Conservation (phyloP, 2,797 vertebrate genomes). For the Falco rusticolus region DNA sequence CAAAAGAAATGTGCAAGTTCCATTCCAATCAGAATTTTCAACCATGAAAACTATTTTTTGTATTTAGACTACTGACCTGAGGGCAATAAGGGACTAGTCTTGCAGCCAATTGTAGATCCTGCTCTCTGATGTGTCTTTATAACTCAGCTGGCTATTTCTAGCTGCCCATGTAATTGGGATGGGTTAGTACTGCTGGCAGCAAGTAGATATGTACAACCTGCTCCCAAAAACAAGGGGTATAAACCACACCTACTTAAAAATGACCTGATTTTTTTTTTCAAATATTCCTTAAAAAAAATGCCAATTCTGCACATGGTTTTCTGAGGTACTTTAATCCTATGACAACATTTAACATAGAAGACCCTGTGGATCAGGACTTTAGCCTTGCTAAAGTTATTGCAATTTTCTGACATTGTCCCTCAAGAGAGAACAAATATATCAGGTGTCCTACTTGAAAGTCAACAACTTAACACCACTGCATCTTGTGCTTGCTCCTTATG, state of each 20-base stretch:
- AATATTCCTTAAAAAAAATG: not conserved
- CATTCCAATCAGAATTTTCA: not conserved
- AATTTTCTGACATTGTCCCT: not conserved
- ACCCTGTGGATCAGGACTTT: not conserved
- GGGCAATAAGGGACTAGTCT: not conserved
- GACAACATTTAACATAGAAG: not conserved
- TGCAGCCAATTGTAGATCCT: not conserved
- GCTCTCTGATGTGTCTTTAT: not conserved
- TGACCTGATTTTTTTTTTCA: not conserved
- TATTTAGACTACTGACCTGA: not conserved
- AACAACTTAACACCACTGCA: not conserved
- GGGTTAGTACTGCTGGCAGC: not conserved
- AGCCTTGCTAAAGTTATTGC: not conserved
- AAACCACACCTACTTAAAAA: not conserved
- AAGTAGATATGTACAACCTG: not conserved
- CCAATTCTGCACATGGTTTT: not conserved
- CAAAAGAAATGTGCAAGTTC: not conserved
- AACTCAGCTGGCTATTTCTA: not conserved
- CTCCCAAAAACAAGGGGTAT: not conserved
- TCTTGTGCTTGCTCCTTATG: conserved; percentile 22
- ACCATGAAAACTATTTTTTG: not conserved
- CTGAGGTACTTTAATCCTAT: not conserved
- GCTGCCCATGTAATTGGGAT: not conserved
- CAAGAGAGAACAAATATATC: conserved; percentile 27
- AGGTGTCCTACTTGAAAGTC: conserved; percentile 20